Evolutionary conservation across 2,113 vertebrate genomes (phyloP), one percentile per base, ranked within the genome.

Genomic region (Amblyopsis rosae): DNA sequence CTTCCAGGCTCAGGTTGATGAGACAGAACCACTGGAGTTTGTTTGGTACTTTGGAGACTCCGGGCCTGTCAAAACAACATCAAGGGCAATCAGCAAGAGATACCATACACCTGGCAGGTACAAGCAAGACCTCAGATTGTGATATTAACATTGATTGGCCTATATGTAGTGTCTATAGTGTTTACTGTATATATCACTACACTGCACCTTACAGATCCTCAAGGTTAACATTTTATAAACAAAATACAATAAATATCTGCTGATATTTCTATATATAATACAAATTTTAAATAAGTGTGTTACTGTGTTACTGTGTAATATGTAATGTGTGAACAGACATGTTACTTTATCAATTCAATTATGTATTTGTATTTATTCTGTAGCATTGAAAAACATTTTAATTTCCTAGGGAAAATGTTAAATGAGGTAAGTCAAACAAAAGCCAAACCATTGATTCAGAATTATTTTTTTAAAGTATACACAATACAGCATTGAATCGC

Each of bases 1-100:
- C 3, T 92, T 95, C 49, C n/a, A 68, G 65, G 93, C 90, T 49
- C 50, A 91, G 62, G 85, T 87, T 4, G 68, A 87, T 32, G 82
- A 79, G 5, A 49, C 73, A 0, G 73, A 74, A 7, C 75, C 81
- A 13, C 54, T 90, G 45, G 85, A 92, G 54, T 91, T 95, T 60
- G 10, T 86, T 0, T 95, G 94, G 95, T 53, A 83, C 72, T 95
- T 95, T 72, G 94, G 92, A 70, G 91, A 94, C 49, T 81, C 82
- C 1, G 71, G 11, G 4, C 81, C 88, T 11, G 41, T 81, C 71
- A 86, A 69, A 71, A 93, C 90, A 9, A 59, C 79, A 3, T 88
- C 72, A 10, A 93, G 87, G 57, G 84, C 59, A 4, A 13, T 93
- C 70, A 77, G 58, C 26, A 93, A 83, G 74, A 85, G 75, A 88